These are phyloP conservation scores for Catocala nupta DNA, from an alignment of 2,888 invertebrate genomes.

Conservation along the genomic window DNA sequence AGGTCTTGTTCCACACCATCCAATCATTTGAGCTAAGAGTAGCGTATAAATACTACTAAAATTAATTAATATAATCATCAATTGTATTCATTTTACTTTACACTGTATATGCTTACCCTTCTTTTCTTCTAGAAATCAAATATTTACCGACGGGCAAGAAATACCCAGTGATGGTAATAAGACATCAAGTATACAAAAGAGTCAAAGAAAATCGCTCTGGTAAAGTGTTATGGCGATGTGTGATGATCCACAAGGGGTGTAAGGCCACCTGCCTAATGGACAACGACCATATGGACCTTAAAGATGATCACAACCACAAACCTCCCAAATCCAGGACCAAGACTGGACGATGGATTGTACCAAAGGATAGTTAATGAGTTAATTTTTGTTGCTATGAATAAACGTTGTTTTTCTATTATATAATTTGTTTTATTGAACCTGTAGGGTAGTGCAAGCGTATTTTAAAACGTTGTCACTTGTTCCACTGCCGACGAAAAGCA, in stretches of 20 bases:
- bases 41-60: no score
- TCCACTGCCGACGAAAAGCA: no score
- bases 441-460: no score
- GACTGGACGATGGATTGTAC: constrained; percentile 37
- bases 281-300: constrained; percentile 21
- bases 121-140: constrained; percentile 40
- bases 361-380: not conserved
- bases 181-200: constrained; percentile 59
- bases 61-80: no score
- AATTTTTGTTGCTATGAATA: not conserved
- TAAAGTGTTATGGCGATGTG: constrained; percentile 61
- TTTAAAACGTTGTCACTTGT: no score
- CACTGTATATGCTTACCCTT: not conserved
- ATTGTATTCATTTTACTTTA: not conserved
- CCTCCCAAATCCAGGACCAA: constrained; percentile 55
- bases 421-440: not conserved
- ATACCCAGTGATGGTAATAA: constrained; percentile 57
- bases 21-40: no score
- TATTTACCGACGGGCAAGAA: constrained; percentile 59
- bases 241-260: constrained; percentile 61
- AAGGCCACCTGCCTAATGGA: constrained; percentile 38
- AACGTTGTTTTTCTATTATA: not conserved
- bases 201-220: constrained; percentile 58
- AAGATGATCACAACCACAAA: constrained; percentile 35
- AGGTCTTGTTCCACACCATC: no score